Percentiles rank a stretch among this genome's conserved stretches.
Conservation (phyloP, 2,797 vertebrate species). For the Sitta carolinensis region DNA sequence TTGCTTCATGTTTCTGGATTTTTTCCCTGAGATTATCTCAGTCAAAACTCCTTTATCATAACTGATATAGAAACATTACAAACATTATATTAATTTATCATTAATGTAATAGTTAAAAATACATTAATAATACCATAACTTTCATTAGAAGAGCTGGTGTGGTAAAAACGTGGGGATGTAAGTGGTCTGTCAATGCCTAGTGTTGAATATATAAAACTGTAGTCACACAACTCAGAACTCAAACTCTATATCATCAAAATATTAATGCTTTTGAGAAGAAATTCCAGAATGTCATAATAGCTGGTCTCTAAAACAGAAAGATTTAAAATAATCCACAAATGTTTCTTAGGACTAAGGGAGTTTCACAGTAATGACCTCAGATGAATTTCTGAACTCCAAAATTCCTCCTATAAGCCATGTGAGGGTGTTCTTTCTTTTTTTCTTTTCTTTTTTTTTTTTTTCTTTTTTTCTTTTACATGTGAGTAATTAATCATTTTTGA, state of each 20-base stretch:
- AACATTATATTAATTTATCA: neutral
- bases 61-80: neutral
- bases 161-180: neutral
- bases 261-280: neutral
- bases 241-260: neutral
- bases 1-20: neutral
- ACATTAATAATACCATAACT: neutral
- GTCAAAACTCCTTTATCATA: neutral
- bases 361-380: neutral
- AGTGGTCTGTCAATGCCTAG: neutral
- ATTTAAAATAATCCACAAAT: neutral
- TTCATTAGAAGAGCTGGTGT: neutral
- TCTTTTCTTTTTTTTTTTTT: rapidly evolving
- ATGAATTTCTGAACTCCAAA: neutral
- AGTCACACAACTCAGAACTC: neutral
- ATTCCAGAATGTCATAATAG: neutral
- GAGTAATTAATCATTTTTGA: neutral
- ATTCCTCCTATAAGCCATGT: neutral
- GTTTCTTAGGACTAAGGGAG: neutral
- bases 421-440: neutral
- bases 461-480: neutral
- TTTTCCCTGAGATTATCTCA: neutral
- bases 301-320: neutral
- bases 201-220: neutral
- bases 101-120: neutral